These are phyloP conservation scores for Polydrusus pterygomalis DNA, from an alignment of 2,888 invertebrate species.

Conservation along the genomic window DNA sequence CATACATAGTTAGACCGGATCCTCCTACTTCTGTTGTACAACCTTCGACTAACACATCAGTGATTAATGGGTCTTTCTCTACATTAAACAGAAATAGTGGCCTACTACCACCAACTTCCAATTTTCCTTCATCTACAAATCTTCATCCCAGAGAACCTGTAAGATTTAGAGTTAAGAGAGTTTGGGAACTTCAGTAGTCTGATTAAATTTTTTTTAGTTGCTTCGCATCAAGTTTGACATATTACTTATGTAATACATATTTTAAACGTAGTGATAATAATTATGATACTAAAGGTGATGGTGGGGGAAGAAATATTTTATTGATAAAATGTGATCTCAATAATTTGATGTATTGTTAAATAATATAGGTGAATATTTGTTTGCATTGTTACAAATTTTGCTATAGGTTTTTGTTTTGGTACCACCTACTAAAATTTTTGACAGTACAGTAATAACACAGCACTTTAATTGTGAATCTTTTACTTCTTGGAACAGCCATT, in stretches of 20 bases:
- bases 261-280: no score
- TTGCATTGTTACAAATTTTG: no score
- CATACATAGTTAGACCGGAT: background rate
- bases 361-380: no score
- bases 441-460: no score
- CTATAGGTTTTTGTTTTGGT: no score
- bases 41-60: background rate
- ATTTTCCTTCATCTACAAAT: background rate
- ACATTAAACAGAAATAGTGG: background rate
- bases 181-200: conserved; percentile 31
- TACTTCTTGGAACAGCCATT: no score
- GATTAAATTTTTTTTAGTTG: background rate
- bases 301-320: no score
- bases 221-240: background rate
- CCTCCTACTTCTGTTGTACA: background rate
- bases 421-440: no score
- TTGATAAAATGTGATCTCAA: no score
- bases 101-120: background rate
- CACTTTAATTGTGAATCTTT: no score
- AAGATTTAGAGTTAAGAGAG: conserved; percentile 27
- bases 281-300: no score
- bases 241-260: background rate
- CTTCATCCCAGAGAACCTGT: background rate
- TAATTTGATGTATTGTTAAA: no score
- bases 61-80: background rate